Base-by-base conservation (phyloP, 2,797 vertebrate species). In the Eospalax fontanierii region DNA sequence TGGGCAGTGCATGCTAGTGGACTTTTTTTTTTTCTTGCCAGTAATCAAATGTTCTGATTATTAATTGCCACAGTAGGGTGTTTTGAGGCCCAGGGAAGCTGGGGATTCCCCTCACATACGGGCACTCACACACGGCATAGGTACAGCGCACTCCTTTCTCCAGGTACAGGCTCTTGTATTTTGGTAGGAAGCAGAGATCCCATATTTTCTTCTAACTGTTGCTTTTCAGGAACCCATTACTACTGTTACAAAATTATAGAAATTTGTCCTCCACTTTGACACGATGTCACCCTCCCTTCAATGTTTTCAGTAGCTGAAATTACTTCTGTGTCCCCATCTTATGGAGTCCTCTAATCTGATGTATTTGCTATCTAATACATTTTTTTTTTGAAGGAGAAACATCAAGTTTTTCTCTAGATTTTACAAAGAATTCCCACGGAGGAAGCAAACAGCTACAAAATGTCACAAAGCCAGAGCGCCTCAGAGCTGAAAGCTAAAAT, bases 401-500 rank as follows among this genome's bases (percentile, higher is more conserved):
- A 97, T 89, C 40, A 50, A 95, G 68, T 61, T 92, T 96, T 95
- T 96, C n/a, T 66, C n/a, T 83, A 85, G 70, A 87, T 75, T 84
- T 94, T 63, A 85, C 61, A 89, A 96, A 95, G 59, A 95, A 93
- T 14, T 89, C 59, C 43, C 73, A 92, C 28, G 50, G 94, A 96
- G 40, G 28, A 43, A 59, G 96, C 66, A 87, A 97, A 84, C 75
- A 96, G 81, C 78, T 96, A 22, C 91, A 93, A 97, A 97, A 91
- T 83, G 26, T 87, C 94, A 15, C 85, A 79, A 94, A 92, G 50
- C 81, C 94, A 95, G 57, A 82, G 66, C 95, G 43, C 54, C 82
- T 81, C 90, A 8, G 75, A 96, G 75, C 75, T 95, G 68, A 95
- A 86, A 93, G 66, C 74, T 86, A 95, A 97, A 96, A 94, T 97